These are phyloP conservation scores for Archips xylosteana DNA, from an alignment of 2,888 invertebrate species.

Conservation along the genomic window DNA sequence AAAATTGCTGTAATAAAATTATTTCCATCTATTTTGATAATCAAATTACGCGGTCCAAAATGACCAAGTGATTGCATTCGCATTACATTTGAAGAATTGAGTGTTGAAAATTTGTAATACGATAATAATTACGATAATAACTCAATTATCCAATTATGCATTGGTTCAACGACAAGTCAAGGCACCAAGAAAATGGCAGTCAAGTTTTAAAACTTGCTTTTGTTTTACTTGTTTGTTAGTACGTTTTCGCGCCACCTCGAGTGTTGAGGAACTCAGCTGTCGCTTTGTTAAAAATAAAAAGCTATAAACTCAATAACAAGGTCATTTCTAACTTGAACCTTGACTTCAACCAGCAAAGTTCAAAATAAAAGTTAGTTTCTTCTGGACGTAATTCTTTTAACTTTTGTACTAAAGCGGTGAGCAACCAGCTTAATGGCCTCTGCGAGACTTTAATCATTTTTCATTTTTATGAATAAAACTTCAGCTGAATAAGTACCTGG, in stretches of 20 bases:
- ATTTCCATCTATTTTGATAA: no score
- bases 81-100: background rate
- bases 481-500: background rate
- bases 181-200: background rate
- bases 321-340: background rate
- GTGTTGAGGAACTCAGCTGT: background rate
- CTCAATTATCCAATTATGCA: background rate
- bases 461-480: conserved; percentile 1
- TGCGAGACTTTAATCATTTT: conserved; percentile 5
- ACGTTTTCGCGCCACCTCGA: background rate
- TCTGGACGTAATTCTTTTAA: background rate
- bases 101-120: background rate
- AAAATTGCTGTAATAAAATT: no score
- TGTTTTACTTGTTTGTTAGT: conserved; percentile 2
- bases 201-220: background rate
- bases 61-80: background rate
- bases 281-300: background rate
- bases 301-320: background rate
- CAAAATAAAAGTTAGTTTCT: background rate
- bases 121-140: background rate
- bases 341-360: background rate
- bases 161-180: background rate
- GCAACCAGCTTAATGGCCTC: background rate
- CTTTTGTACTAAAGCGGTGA: background rate
- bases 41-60: background rate